Conservation (phyloP, 2,797 vertebrate species). For the Sebastes kiyomatsui region DNA sequence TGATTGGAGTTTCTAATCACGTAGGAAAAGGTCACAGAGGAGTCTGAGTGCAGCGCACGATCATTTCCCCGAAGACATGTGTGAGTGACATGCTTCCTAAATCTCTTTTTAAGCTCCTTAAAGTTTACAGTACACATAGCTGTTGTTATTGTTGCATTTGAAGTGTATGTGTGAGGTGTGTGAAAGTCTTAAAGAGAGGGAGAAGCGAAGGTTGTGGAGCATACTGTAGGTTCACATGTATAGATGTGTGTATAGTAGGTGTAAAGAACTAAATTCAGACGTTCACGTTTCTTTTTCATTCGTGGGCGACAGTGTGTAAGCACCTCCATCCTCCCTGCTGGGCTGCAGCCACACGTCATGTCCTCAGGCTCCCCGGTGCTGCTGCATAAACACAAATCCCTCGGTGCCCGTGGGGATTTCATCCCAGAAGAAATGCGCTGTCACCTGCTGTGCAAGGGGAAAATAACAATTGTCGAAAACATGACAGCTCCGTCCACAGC, state of each 20-base stretch:
- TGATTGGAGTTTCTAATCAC: constrained; percentile 71
- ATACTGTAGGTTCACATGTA: neutral
- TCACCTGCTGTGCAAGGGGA: constrained; percentile 75
- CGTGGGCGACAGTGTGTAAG: constrained; percentile 26
- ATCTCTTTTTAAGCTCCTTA: constrained; percentile 68
- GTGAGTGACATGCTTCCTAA: constrained; percentile 65
- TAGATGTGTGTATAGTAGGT: neutral
- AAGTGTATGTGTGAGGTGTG: neutral
- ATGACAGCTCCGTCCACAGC: constrained; percentile 60
- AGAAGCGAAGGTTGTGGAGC: neutral
- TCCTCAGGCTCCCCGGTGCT: constrained; percentile 67
- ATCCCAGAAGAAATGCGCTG: constrained; percentile 74
- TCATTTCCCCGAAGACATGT: constrained; percentile 38
- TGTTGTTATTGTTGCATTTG: constrained; percentile 20
- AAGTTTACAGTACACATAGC: constrained; percentile 44
- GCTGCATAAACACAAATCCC: constrained; percentile 77
- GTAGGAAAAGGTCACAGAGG: constrained; percentile 65
- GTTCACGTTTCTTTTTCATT: neutral
- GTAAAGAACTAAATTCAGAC: neutral
- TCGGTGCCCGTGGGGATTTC: constrained; percentile 60
- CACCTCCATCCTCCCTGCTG: constrained; percentile 47
- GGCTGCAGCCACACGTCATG: constrained; percentile 63
- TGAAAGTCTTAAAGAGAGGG: neutral
- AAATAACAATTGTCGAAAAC: constrained; percentile 78
- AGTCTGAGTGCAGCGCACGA: constrained; percentile 21